Evolutionary conservation across 2,797 vertebrate species (phyloP).

Genomic region (Sternarchorhynchus goeldii): DNA sequence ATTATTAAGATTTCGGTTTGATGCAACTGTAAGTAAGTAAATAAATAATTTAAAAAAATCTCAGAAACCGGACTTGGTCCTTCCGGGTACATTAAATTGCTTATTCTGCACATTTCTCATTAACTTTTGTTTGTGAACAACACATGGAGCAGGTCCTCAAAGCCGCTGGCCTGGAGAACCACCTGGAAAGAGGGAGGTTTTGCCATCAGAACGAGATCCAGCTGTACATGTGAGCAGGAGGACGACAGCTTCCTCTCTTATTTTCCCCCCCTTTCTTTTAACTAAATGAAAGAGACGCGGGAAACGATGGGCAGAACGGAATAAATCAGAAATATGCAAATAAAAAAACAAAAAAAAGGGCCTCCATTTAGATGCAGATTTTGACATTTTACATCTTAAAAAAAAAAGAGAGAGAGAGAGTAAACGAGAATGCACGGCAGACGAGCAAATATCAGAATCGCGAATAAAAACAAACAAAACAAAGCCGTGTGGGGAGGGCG

Average conservation of each 20-base stretch:
- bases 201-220: neutral
- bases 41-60: no score
- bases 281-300: no score
- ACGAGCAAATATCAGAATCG: conserved; percentile 39
- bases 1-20: no score
- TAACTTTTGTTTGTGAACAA: neutral
- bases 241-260: no score
- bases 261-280: no score
- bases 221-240: neutral
- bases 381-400: conserved; percentile 68
- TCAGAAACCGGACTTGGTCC: no score
- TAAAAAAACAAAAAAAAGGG: conserved; percentile 57
- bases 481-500: neutral
- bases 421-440: conserved; percentile 26
- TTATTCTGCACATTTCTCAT: no score
- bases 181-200: neutral
- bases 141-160: neutral
- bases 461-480: neutral
- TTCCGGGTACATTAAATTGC: no score
- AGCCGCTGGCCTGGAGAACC: neutral
- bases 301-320: conserved; percentile 63
- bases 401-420: conserved; percentile 13
- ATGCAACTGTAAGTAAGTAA: no score
- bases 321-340: conserved; percentile 74
- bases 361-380: conserved; percentile 81